These are phyloP conservation scores for Muntiacus reevesi DNA, from an alignment of 2,113 vertebrate genomes.

Conservation along the genomic window DNA sequence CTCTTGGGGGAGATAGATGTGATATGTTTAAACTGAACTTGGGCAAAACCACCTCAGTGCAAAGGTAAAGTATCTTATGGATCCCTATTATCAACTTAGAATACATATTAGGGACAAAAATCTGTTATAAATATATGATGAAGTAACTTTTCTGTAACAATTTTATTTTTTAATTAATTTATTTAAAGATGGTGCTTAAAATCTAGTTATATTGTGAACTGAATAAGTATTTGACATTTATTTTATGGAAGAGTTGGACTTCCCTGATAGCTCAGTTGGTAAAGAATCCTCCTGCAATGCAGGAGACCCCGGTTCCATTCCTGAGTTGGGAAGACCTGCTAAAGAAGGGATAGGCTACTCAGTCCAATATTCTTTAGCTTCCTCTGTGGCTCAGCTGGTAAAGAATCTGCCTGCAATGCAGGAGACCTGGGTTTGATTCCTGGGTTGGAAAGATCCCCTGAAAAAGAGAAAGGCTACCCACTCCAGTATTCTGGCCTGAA, in stretches of 20 bases:
- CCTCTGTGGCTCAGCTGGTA: background rate
- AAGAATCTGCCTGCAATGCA: background rate
- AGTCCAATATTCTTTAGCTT: background rate
- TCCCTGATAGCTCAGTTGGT: background rate
- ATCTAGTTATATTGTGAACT: background rate
- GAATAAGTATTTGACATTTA: background rate
- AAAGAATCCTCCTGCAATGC: background rate
- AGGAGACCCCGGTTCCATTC: background rate
- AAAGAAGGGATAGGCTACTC: background rate
- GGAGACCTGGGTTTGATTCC: background rate
- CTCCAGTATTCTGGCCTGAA: background rate
- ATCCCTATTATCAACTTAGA: background rate
- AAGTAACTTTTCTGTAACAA: background rate
- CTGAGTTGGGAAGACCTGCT: background rate
- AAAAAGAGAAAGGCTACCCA: background rate
- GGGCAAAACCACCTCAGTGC: conserved; percentile 45
- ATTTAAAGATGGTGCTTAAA: background rate
- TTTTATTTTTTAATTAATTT: background rate
- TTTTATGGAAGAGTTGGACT: background rate
- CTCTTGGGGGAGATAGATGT: background rate
- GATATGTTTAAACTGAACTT: conserved; percentile 34
- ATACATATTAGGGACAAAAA: background rate
- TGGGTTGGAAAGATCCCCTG: background rate
- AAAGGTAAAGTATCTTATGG: background rate
- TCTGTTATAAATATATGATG: background rate